These are phyloP conservation scores for Gymnorhina tibicen DNA, from an alignment of 2,113 vertebrate genomes.

Conservation along the genomic window DNA sequence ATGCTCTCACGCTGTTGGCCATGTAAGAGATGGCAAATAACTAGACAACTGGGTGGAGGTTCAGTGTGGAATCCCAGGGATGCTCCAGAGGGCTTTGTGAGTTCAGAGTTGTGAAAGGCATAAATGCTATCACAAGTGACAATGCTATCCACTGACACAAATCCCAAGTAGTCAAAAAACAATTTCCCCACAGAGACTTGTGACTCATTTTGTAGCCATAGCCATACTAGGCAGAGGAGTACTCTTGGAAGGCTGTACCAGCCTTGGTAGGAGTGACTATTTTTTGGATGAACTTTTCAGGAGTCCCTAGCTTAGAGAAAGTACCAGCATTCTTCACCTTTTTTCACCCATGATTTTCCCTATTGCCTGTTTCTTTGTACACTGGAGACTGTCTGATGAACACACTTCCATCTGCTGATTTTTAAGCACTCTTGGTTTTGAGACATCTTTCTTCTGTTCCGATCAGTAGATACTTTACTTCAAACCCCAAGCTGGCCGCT, in stretches of 20 bases:
- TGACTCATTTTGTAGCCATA: neutral
- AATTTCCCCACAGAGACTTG: neutral
- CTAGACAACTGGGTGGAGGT: neutral
- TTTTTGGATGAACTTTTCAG: neutral
- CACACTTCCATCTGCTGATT: neutral
- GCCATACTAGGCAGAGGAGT: neutral
- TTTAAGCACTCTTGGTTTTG: neutral
- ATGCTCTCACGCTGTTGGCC: neutral
- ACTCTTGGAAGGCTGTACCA: neutral
- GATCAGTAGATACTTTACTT: neutral
- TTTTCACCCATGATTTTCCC: neutral
- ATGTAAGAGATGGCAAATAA: neutral
- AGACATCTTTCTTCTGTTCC: neutral
- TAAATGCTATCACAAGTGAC: neutral
- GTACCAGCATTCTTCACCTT: neutral
- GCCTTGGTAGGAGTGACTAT: neutral
- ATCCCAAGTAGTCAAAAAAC: neutral
- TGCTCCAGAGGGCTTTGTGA: neutral
- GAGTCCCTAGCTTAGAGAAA: neutral
- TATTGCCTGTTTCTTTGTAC: neutral
- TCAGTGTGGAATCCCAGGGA: neutral
- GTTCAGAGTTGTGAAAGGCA: neutral
- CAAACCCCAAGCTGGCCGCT: neutral
- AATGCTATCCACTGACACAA: neutral
- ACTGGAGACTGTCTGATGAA: neutral